These are phyloP conservation scores for Pachyuromys duprasi DNA, from an alignment of 2,797 vertebrate species.

Conservation along the genomic window DNA sequence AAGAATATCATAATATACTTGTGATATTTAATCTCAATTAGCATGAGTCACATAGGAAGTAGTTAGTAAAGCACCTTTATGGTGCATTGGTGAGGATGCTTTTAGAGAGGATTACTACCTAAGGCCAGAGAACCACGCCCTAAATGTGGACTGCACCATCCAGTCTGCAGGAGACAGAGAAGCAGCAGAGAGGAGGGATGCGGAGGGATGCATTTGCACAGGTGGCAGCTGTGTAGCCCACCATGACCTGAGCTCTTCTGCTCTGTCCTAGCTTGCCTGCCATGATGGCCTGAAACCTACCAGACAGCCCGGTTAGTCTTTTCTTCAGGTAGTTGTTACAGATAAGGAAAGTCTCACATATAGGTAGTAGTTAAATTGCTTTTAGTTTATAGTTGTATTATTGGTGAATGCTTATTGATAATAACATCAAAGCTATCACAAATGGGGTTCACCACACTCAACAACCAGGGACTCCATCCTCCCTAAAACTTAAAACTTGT, in stretches of 20 bases:
- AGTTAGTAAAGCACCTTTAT: background rate
- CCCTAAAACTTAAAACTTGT: conserved; percentile 43
- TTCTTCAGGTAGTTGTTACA: background rate
- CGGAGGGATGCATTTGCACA: background rate
- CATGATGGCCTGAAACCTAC: background rate
- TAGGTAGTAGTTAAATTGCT: background rate
- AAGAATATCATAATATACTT: background rate
- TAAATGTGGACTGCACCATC: no score
- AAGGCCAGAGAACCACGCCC: background rate
- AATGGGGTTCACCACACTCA: background rate
- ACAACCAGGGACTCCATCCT: background rate
- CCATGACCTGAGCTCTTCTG: background rate
- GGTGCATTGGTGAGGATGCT: no score
- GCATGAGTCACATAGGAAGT: background rate
- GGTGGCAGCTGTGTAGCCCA: background rate
- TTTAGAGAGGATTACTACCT: background rate
- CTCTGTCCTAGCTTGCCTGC: no score
- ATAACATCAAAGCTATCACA: background rate
- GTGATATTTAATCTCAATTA: background rate
- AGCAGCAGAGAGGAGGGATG: background rate
- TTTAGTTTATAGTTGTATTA: background rate
- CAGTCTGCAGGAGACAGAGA: no score
- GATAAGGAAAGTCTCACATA: background rate
- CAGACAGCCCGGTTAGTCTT: background rate
- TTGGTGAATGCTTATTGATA: background rate